Conservation (phyloP, 1,140 invertebrate genomes). For the Bilobella aurantiaca region DNA sequence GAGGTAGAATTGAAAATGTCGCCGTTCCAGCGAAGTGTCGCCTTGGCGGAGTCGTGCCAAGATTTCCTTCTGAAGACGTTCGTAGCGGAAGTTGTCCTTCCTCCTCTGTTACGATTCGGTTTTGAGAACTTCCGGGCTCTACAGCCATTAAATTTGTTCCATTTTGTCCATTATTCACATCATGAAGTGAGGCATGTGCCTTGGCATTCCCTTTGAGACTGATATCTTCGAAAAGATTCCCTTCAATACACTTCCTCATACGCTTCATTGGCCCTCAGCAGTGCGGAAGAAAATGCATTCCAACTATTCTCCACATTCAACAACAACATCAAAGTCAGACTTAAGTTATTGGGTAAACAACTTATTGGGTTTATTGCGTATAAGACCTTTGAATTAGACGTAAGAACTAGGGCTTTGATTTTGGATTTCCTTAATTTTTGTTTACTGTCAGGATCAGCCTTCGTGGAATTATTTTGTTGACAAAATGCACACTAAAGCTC, state of each 20-base stretch:
- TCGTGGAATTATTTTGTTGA: no score
- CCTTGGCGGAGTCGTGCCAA: background rate
- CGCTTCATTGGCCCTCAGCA: background rate
- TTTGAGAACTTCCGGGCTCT: constrained; percentile 2
- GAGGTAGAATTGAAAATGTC: no score
- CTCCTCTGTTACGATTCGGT: background rate
- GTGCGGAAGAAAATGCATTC: background rate
- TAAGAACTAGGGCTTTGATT: no score
- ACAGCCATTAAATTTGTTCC: background rate
- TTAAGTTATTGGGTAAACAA: no score
- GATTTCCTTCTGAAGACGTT: background rate
- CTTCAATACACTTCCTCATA: background rate
- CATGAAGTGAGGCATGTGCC: background rate
- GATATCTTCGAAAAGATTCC: background rate
- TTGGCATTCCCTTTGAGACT: background rate
- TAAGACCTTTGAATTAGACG: no score
- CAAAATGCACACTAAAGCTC: no score
- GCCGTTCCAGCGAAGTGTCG: no score
- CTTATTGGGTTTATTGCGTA: background rate
- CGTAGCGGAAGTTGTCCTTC: constrained; percentile 1
- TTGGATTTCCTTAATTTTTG: no score
- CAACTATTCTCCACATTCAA: background rate
- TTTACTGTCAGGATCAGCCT: no score
- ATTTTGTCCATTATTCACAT: background rate
- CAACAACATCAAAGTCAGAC: background rate